Conservation (phyloP, 2,113 vertebrate genomes). For the cattle (Bos taurus) region DNA sequence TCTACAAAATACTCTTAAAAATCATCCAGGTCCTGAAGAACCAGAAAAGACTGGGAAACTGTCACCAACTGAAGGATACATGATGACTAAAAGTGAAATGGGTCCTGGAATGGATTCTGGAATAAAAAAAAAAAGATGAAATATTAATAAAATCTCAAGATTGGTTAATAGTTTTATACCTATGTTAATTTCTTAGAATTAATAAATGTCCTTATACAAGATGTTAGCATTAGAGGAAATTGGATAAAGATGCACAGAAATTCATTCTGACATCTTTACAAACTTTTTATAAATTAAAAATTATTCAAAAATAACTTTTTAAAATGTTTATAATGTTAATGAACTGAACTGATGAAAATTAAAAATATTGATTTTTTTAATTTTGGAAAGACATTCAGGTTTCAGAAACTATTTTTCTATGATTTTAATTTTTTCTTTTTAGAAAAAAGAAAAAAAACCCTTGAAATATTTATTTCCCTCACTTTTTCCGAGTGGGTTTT, state of each 20-base stretch:
- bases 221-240: not conserved
- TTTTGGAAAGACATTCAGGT: not conserved
- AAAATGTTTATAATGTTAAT: not conserved
- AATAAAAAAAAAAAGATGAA: not conserved
- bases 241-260: not conserved
- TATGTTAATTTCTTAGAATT: not conserved
- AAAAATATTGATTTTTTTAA: not conserved
- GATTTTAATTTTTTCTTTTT: not conserved
- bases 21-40: not conserved
- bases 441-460: not conserved
- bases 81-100: not conserved
- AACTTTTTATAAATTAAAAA: not conserved
- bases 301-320: slow-evolving; percentile 6
- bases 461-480: not conserved
- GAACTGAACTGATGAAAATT: not conserved
- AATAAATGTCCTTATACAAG: not conserved
- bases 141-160: not conserved
- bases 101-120: not conserved
- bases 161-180: not conserved
- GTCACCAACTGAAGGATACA: not conserved
- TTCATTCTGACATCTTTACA: not conserved
- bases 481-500: not conserved
- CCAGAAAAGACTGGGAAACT: not conserved
- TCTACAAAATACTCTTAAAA: not conserved
- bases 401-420: not conserved